These are phyloP conservation scores for Numenius phaeopus DNA, from an alignment of 2,797 vertebrate species.

Conservation along the genomic window DNA sequence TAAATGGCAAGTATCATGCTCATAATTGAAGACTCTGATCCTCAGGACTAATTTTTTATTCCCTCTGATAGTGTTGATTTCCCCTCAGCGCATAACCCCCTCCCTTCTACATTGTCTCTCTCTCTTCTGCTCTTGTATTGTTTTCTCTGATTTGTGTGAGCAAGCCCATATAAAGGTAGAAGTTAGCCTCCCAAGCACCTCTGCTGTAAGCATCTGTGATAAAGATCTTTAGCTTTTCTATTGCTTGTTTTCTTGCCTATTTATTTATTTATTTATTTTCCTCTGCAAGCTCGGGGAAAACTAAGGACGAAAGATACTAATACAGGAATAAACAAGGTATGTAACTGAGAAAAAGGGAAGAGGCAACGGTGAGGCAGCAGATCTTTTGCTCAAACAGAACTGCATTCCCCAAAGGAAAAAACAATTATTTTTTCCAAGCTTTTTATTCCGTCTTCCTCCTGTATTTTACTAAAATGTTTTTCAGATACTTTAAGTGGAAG, in stretches of 20 bases:
- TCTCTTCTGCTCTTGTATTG: background rate
- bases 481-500: background rate
- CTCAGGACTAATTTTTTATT: slow-evolving; percentile 51
- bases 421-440: background rate
- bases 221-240: background rate
- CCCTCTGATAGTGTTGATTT: background rate
- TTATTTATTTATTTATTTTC: background rate
- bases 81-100: background rate
- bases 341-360: background rate
- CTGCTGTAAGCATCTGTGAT: background rate
- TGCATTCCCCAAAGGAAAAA: background rate
- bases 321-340: background rate
- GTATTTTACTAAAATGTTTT: background rate
- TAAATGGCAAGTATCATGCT: slow-evolving; percentile 40
- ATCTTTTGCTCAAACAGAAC: background rate
- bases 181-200: background rate
- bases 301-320: background rate
- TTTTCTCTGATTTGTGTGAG: background rate
- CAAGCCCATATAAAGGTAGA: background rate
- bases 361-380: background rate
- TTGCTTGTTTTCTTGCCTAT: background rate
- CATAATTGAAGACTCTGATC: slow-evolving; percentile 34
- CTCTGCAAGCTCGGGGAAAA: background rate
- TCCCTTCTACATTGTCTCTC: background rate
- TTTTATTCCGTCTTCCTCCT: background rate